Percentiles rank a stretch among this genome's conserved stretches.
Evolutionary conservation across 92 coral and sea anemone genomes (phyloP).

Genomic region (Porites evermanni): DNA sequence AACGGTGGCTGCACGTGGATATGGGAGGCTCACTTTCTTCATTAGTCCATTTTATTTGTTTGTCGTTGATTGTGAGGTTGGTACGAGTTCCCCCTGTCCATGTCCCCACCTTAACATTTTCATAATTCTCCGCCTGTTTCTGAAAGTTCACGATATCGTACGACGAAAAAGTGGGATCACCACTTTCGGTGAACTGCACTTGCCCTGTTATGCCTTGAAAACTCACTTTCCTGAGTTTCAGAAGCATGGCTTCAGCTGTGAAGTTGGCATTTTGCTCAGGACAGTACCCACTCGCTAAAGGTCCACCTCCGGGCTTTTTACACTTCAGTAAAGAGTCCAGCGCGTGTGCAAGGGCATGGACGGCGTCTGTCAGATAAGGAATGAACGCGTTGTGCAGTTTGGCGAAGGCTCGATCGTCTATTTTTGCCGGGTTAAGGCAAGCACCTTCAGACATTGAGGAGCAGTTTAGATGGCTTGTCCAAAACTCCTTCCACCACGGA

Average conservation of each 20-base stretch:
- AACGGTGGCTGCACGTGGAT: slow-evolving; percentile 69
- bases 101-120: slow-evolving; percentile 66
- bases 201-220: slow-evolving; percentile 72
- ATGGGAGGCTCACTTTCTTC: slow-evolving; percentile 51
- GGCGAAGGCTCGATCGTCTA: slow-evolving; percentile 40
- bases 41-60: slow-evolving; percentile 56
- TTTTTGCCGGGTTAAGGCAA: slow-evolving; percentile 29
- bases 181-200: slow-evolving; percentile 58
- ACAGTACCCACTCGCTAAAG: slow-evolving; percentile 31
- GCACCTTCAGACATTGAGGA: not conserved
- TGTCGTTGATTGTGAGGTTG: slow-evolving; percentile 44
- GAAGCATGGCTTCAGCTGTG: slow-evolving; percentile 54
- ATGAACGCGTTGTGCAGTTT: slow-evolving; percentile 69
- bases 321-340: slow-evolving; percentile 50
- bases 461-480: slow-evolving; percentile 63
- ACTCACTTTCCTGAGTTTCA: slow-evolving; percentile 58
- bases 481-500: slow-evolving; percentile 84
- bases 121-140: slow-evolving; percentile 10
- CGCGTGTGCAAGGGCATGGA: slow-evolving; percentile 75
- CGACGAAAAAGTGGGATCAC: slow-evolving; percentile 63
- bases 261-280: slow-evolving; percentile 24
- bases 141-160: slow-evolving; percentile 81
- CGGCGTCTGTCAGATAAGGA: slow-evolving; percentile 80
- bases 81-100: slow-evolving; percentile 55
- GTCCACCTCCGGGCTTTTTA: slow-evolving; percentile 23